Evolutionary conservation across 2,113 vertebrate species (phyloP), one percentile per base, ranked within the genome.

Genomic region (Promerops cafer): DNA sequence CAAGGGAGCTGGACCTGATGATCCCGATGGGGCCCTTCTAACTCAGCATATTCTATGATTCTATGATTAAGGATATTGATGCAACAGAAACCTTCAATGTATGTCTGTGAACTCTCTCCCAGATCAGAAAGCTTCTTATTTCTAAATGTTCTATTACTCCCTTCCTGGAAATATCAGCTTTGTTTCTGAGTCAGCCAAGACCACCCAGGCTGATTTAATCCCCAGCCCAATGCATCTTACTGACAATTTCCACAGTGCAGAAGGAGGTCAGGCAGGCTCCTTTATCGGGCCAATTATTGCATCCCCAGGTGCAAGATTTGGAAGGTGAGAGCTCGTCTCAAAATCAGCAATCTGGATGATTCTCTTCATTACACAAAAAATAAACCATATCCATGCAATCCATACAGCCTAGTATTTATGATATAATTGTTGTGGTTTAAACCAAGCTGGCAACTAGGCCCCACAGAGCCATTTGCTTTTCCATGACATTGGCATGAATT

Each of bases 41-140:
- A 33, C 26, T 40, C 17, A 33, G 12, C 4, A 8, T 19, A 45
- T 39, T 53, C 16, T 60, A 6, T 45, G 19, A 68, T 60, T 61
- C n/a, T 47, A 1, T 40, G 39, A 69, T 44, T 82, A 87, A 49
- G 24, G 24, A 40, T 49, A 52, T 30, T 84, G 49, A 52, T 16
- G 8, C 3, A 60, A 91, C 13, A 78, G 68, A 87, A 17, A 71
- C 11, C 35, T 27, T 42, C 23, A 65, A 72, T 6, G 2, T 45
- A 16, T 69, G 54, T n/a, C 45, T 81, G 66, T 74, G 16, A 85
- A 57, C 23, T 82, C n/a, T 92, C 31, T 83, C 92, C 61, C 66
- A 72, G 47, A 92, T 91, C 56, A 94, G 75, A 81, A 96, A 92
- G 21, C 22, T 47, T 89, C 84, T 96, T 95, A 70, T 22, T 52